These are phyloP conservation scores for Atethmia centrago DNA, from an alignment of 2,888 invertebrate genomes.

Conservation along the genomic window DNA sequence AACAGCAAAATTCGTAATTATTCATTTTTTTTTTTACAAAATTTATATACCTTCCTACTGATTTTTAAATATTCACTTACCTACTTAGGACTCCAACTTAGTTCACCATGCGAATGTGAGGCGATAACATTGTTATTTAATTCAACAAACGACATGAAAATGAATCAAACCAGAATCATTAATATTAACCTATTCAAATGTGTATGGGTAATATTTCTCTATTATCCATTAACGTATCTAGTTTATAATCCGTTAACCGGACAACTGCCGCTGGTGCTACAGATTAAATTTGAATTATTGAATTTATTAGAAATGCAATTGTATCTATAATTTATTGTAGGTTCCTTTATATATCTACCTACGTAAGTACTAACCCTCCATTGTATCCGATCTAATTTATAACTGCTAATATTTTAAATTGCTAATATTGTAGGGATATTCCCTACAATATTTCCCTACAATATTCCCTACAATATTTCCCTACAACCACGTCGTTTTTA, in stretches of 20 bases:
- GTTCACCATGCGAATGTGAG: not conserved
- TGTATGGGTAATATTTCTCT: constrained; percentile 38
- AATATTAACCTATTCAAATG: constrained; percentile 39
- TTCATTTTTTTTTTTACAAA: too few species aligned
- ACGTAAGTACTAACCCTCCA: not conserved
- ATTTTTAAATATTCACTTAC: not conserved
- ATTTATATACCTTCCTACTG: not conserved
- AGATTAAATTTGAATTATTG: constrained; percentile 20
- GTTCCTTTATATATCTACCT: not conserved
- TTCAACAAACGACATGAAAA: not conserved
- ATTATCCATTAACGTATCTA: constrained; percentile 25
- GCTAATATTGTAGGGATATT: not conserved
- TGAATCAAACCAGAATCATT: constrained; percentile 9
- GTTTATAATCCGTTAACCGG: constrained; percentile 6
- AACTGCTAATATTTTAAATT: not conserved
- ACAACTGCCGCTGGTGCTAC: not conserved
- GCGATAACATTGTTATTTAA: not conserved
- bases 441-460: too few species aligned
- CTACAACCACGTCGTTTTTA: not conserved
- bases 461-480: too few species aligned
- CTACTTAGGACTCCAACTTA: not conserved
- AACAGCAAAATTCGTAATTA: not conserved
- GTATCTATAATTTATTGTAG: not conserved
- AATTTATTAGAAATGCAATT: constrained; percentile 6
- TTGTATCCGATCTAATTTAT: not conserved